A percentile compares a stretch with the other conserved stretches of the same genome.
Conservation (phyloP, 2,888 invertebrate species). For the Drosophila anomalata region DNA sequence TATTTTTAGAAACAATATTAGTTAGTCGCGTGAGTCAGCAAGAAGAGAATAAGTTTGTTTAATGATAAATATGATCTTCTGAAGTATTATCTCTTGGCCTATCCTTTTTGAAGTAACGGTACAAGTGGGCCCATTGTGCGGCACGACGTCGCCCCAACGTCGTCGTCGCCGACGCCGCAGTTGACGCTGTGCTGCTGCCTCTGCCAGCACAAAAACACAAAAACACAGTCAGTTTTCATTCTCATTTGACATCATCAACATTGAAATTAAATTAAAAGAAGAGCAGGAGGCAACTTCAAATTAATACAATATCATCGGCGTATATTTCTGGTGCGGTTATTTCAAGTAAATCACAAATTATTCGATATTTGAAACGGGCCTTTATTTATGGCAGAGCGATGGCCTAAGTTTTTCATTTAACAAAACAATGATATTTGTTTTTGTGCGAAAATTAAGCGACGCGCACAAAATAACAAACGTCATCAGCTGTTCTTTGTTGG, state of each 20-base stretch:
- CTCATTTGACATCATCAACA: conserved; percentile 81
- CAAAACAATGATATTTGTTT: conserved; percentile 48
- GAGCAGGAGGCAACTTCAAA: conserved; percentile 43
- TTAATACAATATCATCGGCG: conserved; percentile 35
- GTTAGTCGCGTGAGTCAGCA: too few species aligned
- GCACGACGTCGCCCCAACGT: conserved; percentile 39
- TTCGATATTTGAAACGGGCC: conserved; percentile 41
- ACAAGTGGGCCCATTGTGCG: conserved; percentile 32
- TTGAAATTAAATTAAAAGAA: conserved; percentile 73
- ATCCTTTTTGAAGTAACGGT: background rate
- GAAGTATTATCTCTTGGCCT: background rate
- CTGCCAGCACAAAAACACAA: conserved; percentile 53
- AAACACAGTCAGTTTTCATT: conserved; percentile 77
- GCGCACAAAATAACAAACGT: conserved; percentile 73
- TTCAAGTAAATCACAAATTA: conserved; percentile 55
- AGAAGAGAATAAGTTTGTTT: too few species aligned
- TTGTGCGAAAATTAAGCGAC: conserved; percentile 53
- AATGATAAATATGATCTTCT: background rate
- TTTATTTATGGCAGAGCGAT: conserved; percentile 52
- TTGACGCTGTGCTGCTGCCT: conserved; percentile 19
- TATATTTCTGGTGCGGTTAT: conserved; percentile 24
- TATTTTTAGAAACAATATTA: background rate
- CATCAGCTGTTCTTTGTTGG: conserved; percentile 65
- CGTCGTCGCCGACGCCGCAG: conserved; percentile 52
- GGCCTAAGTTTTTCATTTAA: conserved; percentile 60